phyloP scores from a whole-genome alignment of 2,113 vertebrate genomes.

The Cephalophus harveyi region DNA sequence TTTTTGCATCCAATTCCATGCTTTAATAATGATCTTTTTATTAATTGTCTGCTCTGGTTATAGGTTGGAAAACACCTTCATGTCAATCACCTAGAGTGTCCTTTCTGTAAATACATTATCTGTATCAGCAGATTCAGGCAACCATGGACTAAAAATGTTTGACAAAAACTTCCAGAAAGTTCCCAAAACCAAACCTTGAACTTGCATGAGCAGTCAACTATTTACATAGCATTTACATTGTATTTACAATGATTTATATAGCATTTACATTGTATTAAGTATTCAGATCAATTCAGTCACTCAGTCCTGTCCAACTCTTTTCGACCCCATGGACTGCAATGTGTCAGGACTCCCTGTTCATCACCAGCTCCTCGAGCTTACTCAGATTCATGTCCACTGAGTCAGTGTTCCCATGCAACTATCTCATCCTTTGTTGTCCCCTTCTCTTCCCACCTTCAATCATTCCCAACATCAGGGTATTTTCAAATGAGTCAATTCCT shows the following conservation, averaged over 20 bases:
- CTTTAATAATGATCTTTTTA: not conserved
- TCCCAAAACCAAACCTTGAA: not conserved
- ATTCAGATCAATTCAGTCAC: not conserved
- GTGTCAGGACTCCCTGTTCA: too few species aligned
- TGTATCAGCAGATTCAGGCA: not conserved
- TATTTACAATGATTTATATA: not conserved
- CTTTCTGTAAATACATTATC: not conserved
- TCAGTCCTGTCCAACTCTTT: not conserved
- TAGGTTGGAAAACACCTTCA: not conserved
- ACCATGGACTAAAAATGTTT: not conserved
- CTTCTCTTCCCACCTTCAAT: too few species aligned
- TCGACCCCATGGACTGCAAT: accelerated
- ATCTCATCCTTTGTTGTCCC: too few species aligned
- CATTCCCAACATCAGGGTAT: too few species aligned
- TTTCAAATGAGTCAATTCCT: too few species aligned
- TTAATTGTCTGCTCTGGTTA: not conserved
- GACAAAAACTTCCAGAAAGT: not conserved
- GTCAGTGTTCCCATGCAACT: too few species aligned
- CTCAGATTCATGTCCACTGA: too few species aligned
- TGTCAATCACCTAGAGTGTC: not conserved
- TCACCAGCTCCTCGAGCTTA: too few species aligned
- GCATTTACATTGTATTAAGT: not conserved
- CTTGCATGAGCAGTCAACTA: not conserved
- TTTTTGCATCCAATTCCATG: not conserved
- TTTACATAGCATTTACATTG: not conserved